Conservation (phyloP, 2,113 vertebrate species). For the Vimba vimba region DNA sequence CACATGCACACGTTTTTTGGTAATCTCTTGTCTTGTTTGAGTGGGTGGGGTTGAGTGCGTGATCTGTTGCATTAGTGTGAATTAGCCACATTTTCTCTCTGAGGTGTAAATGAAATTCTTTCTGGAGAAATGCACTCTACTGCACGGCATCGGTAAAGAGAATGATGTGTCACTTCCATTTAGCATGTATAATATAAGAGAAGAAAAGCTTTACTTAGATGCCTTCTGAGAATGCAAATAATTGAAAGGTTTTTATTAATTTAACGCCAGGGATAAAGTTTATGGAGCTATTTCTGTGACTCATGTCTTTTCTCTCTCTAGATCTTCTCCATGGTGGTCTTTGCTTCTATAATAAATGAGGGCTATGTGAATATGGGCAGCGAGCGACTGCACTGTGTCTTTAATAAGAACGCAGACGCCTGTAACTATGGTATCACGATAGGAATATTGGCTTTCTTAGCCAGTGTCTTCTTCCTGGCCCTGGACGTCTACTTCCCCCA, state of each 20-base stretch:
- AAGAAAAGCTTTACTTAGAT: conserved; percentile 8
- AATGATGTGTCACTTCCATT: conserved; percentile 13
- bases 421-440: conserved; percentile 91
- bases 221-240: not conserved
- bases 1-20: not conserved
- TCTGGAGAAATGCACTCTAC: not conserved
- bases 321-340: conserved; percentile 97
- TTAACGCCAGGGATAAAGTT: not conserved
- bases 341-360: conserved; percentile 93
- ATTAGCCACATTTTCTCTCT: conserved; percentile 42
- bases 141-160: not conserved
- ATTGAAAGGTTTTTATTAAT: not conserved
- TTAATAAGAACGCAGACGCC: conserved; percentile 90
- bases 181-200: not conserved
- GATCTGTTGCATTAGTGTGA: conserved; percentile 43
- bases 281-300: not conserved
- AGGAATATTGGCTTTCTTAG: conserved; percentile 90
- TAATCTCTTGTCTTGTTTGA: not conserved
- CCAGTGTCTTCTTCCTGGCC: conserved; percentile 85
- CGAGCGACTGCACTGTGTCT: conserved; percentile 86
- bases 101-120: conserved; percentile 39
- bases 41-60: not conserved
- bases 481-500: conserved; percentile 92
- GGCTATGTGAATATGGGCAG: conserved; percentile 90
- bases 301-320: conserved; percentile 60